phyloP scores from a whole-genome alignment of 2,113 vertebrate genomes.

The Eudyptes chrysolophus region DNA sequence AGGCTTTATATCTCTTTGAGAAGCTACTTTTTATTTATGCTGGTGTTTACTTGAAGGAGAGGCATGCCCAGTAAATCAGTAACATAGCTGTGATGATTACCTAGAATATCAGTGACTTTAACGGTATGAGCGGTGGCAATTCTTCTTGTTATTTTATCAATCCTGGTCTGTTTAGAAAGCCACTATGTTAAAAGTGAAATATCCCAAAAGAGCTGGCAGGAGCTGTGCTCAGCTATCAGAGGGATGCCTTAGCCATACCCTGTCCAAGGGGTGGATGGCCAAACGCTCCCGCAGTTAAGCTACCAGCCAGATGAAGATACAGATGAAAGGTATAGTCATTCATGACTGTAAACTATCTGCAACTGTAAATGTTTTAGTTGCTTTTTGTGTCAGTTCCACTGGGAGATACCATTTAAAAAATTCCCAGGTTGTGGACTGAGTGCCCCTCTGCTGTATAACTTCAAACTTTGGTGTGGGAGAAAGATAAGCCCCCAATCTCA shows the following conservation, averaged over 20 bases:
- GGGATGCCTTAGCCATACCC: too few relatives aligned
- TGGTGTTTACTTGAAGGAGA: not conserved
- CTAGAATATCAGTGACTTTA: not conserved
- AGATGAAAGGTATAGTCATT: not conserved
- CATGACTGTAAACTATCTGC: not conserved
- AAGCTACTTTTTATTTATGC: not conserved
- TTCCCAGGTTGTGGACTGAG: not conserved
- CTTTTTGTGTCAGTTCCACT: not conserved
- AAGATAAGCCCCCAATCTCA: not conserved
- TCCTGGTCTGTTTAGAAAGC: not conserved
- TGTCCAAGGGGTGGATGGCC: accelerated
- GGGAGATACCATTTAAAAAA: not conserved
- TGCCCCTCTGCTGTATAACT: not conserved
- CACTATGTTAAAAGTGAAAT: not conserved
- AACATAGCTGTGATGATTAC: not conserved
- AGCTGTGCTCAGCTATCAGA: not conserved
- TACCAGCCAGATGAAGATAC: accelerated
- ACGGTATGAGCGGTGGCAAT: not conserved
- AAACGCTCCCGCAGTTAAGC: accelerated
- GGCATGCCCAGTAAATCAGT: not conserved
- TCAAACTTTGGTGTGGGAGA: not conserved
- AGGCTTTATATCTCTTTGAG: not conserved
- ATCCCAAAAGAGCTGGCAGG: not conserved
- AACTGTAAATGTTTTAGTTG: not conserved
- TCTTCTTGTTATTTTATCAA: not conserved